Base-by-base conservation (phyloP, 1,140 invertebrate species). In the Sinonovacula constricta region DNA sequence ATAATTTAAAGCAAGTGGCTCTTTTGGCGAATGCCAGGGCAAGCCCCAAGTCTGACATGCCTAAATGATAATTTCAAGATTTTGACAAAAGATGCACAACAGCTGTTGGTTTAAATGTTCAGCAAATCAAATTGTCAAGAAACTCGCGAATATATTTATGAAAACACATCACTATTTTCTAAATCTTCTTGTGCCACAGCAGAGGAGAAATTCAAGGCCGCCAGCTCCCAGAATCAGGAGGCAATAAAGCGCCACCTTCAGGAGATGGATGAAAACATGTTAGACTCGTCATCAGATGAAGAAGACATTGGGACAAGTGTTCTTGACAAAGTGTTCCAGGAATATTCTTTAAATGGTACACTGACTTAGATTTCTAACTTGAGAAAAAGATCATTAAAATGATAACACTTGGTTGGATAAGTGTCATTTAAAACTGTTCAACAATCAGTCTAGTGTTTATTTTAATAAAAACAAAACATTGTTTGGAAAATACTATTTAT, bases 301-400 rank as follows among this genome's bases (percentile, higher is more conserved):
- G 84, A 86, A 18, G 87, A 89, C 59, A 85, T 89, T 68, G 85
- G 77, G 56, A 81, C 82, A 57, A 76, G 81, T 59, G 81, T 89
- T 0, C 51, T 89, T 1, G 71, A 83, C 15, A 80, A 81, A n/a
- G 82, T 89, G 2, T 89, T 89, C 57, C 79, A 87, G 45, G 81
- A 83, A 1, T 89, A 89, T 67, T 83, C 86, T 51, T 77, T 60
- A 24, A 83, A 71, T 24, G 83, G 82, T 72, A 80, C 85, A 86
- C 81, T 72, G 68, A 45, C 36, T 30, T 49, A 24, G 2, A 31
- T 28, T 18, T 66, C 33, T 77, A 24, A 0, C 49, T 39, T 63
- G n/a, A n/a, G 3, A 5, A 34, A 7, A 18, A 56, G 31, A 5
- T 71, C 18, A 24, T 24, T n/a, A 14, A 33, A 45, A 7, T 66